These are phyloP conservation scores for Chouioia cunea DNA, from an alignment of 2,888 invertebrate genomes.

Conservation along the genomic window DNA sequence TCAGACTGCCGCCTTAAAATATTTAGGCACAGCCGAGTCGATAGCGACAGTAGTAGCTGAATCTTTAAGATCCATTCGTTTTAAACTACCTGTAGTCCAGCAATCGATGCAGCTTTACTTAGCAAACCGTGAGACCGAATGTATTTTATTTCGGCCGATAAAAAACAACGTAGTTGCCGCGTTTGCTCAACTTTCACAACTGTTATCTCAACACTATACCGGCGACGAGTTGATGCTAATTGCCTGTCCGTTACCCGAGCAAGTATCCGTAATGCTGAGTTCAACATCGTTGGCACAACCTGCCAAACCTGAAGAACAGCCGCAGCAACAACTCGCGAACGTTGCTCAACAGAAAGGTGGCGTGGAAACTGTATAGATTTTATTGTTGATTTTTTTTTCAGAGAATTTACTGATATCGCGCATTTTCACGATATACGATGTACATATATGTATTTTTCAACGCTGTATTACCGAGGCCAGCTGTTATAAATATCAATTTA, in stretches of 20 bases:
- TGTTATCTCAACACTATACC: constrained; percentile 82
- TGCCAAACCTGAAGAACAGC: neutral
- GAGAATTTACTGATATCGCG: no score
- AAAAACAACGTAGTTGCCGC: constrained; percentile 91
- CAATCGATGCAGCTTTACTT: constrained; percentile 94
- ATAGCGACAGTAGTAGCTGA: constrained; percentile 82
- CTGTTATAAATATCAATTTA: no score
- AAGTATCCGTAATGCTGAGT: constrained; percentile 89
- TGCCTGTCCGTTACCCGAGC: constrained; percentile 93
- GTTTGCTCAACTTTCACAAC: constrained; percentile 87
- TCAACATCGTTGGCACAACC: constrained; percentile 70
- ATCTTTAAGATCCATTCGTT: constrained; percentile 83
- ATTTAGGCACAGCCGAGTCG: constrained; percentile 77
- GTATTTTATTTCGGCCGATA: constrained; percentile 94
- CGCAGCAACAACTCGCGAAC: neutral
- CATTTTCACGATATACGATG: no score
- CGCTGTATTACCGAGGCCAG: no score
- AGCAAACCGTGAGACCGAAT: constrained; percentile 96
- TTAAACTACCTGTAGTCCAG: constrained; percentile 83
- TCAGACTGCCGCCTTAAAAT: constrained; percentile 2
- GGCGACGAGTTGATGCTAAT: constrained; percentile 87
- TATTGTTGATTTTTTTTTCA: no score
- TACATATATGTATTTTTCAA: no score
- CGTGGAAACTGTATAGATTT: no score
- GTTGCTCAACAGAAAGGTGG: no score